Conservation (phyloP, 2,888 invertebrate genomes). For the Pharmacophagus antenor region DNA sequence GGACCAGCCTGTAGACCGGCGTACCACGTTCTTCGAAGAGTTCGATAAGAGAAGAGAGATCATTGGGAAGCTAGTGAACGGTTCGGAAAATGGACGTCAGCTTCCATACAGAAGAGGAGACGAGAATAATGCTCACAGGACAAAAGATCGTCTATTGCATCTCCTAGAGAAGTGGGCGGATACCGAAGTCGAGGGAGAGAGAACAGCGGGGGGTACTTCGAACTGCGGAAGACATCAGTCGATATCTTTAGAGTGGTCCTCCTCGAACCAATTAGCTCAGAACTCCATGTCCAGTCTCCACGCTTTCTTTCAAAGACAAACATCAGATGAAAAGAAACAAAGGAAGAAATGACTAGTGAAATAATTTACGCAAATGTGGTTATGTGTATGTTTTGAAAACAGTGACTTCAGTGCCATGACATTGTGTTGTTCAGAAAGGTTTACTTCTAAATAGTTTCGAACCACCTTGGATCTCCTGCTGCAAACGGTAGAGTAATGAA, state of each 20-base stretch:
- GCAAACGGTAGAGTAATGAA: slow-evolving; percentile 2
- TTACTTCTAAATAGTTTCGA: slow-evolving; percentile 32
- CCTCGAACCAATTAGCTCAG: slow-evolving; percentile 86
- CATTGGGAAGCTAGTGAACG: slow-evolving; percentile 71
- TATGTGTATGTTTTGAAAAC: slow-evolving; percentile 36
- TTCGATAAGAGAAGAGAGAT: slow-evolving; percentile 71
- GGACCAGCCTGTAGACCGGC: slow-evolving; percentile 80
- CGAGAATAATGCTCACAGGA: slow-evolving; percentile 83
- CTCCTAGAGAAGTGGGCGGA: slow-evolving; percentile 89
- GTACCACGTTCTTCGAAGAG: slow-evolving; percentile 77
- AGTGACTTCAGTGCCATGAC: slow-evolving; percentile 69
- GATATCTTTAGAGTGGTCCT: slow-evolving; percentile 88
- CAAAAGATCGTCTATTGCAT: slow-evolving; percentile 88
- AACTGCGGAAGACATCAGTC: slow-evolving; percentile 83
- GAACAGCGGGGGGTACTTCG: slow-evolving; percentile 77
- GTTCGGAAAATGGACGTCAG: slow-evolving; percentile 65
- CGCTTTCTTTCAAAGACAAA: slow-evolving; percentile 87
- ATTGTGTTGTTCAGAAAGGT: slow-evolving; percentile 44
- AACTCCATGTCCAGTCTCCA: slow-evolving; percentile 90
- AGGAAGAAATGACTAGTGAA: slow-evolving; percentile 59
- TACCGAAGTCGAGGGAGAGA: slow-evolving; percentile 68
- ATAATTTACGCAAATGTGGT: slow-evolving; percentile 33
- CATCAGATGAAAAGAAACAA: slow-evolving; percentile 71
- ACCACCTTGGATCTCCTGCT: slow-evolving; percentile 15
- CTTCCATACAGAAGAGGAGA: slow-evolving; percentile 74